Percentiles rank a stretch among this genome's conserved stretches.
Evolutionary conservation across 2,888 invertebrate species (phyloP).

Genomic region (Cephalotes varians): DNA sequence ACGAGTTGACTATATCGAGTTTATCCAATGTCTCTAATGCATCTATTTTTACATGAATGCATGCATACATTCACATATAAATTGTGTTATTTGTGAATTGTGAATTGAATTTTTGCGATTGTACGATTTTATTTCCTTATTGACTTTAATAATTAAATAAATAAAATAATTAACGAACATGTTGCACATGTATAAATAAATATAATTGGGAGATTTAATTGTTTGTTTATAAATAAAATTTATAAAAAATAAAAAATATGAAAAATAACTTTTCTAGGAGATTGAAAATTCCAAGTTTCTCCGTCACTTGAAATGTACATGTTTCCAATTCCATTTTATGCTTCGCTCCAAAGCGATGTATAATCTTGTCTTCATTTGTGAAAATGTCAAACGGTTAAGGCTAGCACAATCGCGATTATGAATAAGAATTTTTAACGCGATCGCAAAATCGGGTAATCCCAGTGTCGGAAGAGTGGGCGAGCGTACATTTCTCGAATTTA

Average conservation of each 20-base stretch:
- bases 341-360: not conserved
- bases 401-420: not conserved
- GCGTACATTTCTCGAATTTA: slow-evolving; percentile 5
- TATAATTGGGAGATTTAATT: not conserved
- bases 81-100: not conserved
- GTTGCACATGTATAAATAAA: not conserved
- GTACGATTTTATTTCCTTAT: not conserved
- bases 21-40: not conserved
- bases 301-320: not conserved
- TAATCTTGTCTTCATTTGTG: not conserved
- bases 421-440: slow-evolving; percentile 1
- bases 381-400: not conserved
- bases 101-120: slow-evolving; percentile 5
- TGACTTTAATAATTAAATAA: too few relatives aligned
- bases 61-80: not conserved
- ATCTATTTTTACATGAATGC: not conserved
- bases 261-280: not conserved
- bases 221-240: too few relatives aligned
- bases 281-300: not conserved
- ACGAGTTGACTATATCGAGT: not conserved
- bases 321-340: not conserved
- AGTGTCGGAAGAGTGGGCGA: not conserved
- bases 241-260: too few relatives aligned
- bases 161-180: not conserved
- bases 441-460: slow-evolving; percentile 7